Percentiles rank a stretch among this genome's conserved stretches.
These are phyloP conservation scores for Quadroppia sp. DNA, from an alignment of 2,888 invertebrate species.

Conservation along the genomic window DNA sequence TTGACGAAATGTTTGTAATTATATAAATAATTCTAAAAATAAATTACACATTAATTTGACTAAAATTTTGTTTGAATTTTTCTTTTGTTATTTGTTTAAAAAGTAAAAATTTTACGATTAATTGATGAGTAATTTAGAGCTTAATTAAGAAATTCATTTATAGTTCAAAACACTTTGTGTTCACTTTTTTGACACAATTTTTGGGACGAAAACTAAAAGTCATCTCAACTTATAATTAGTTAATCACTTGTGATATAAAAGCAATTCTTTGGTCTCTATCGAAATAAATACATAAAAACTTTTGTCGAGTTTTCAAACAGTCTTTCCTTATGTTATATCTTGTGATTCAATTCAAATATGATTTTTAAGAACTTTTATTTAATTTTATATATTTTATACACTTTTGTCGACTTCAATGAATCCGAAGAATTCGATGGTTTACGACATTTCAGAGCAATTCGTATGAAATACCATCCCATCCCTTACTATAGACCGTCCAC, in stretches of 20 bases:
- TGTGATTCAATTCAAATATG: neutral
- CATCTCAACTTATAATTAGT: neutral
- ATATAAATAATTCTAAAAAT: no score
- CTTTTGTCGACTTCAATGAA: neutral
- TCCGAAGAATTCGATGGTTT: neutral
- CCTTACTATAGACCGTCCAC: neutral
- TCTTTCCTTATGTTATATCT: neutral
- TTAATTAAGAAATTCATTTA: neutral
- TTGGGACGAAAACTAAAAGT: neutral
- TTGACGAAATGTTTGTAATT: no score
- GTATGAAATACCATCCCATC: conserved; percentile 11
- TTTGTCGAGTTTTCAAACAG: no score
- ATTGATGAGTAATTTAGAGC: conserved; percentile 17
- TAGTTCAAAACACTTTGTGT: neutral
- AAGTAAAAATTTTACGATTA: neutral
- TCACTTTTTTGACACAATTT: neutral
- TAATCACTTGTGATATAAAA: neutral
- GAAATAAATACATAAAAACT: neutral
- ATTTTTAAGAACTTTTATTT: neutral
- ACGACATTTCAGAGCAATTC: neutral
- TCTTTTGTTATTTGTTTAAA: no score
- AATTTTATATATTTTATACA: neutral
- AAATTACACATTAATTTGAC: no score
- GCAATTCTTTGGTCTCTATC: neutral
- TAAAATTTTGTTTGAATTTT: no score